Evolutionary conservation across 1,140 invertebrate species (phyloP).

Genomic region (Spodoptera frugiperda): DNA sequence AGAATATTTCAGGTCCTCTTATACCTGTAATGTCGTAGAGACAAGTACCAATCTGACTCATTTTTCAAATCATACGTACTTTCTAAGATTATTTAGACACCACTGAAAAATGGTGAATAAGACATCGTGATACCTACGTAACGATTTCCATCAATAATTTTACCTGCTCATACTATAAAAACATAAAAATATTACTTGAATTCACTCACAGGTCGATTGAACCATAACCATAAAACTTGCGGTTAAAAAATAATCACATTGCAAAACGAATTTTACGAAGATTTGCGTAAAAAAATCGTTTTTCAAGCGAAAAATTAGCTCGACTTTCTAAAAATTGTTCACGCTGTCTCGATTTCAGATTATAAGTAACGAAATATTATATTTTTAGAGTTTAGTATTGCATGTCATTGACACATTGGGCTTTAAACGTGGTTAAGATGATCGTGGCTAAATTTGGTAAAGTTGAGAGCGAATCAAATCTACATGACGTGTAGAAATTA

Average conservation of each 20-base stretch:
- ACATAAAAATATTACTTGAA: neutral
- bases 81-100: no score
- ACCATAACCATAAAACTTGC: constrained; percentile 36
- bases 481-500: neutral
- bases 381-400: neutral
- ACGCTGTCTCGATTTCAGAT: constrained; percentile 34
- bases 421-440: neutral
- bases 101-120: no score
- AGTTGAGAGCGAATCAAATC: constrained; percentile 2
- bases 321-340: constrained; percentile 45
- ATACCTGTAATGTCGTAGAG: no score
- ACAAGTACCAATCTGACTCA: no score
- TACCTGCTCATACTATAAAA: no score
- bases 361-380: constrained; percentile 36
- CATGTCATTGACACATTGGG: constrained; percentile 21
- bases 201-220: neutral
- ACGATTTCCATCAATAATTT: no score
- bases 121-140: no score
- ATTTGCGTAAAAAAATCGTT: constrained; percentile 40
- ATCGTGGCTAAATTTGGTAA: neutral
- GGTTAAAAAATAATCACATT: constrained; percentile 27
- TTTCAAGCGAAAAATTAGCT: constrained; percentile 38
- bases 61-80: no score
- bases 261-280: constrained; percentile 20
- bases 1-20: no score